Conservation (phyloP, 2,888 invertebrate genomes). For the Temnothorax rugatulus region DNA sequence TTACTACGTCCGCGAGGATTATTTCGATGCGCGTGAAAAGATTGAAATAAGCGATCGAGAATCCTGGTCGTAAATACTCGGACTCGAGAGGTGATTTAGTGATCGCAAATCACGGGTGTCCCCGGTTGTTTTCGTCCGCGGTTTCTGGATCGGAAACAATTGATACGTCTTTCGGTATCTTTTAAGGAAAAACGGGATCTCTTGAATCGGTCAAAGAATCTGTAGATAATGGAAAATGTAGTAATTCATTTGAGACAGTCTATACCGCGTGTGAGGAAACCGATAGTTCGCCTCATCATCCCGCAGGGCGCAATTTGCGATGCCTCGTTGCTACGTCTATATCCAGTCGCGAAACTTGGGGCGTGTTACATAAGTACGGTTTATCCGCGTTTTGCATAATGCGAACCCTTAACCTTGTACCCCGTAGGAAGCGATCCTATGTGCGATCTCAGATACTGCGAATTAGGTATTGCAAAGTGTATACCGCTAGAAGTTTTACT, state of each 20-base stretch:
- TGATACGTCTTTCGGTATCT: background rate
- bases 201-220: background rate
- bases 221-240: background rate
- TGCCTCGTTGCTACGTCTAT: conserved; percentile 72
- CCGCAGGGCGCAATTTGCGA: conserved; percentile 38
- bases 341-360: conserved; percentile 68
- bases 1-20: conserved; percentile 28
- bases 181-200: background rate
- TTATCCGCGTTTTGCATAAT: conserved; percentile 81
- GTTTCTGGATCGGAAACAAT: background rate
- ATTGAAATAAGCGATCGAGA: background rate
- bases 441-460: background rate
- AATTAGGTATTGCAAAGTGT: conserved; percentile 22
- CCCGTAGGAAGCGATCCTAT: background rate
- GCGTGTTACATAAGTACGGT: conserved; percentile 71
- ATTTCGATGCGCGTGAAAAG: background rate
- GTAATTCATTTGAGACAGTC: background rate
- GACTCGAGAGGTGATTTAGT: background rate
- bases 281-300: conserved; percentile 30
- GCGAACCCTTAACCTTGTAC: conserved; percentile 73
- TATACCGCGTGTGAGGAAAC: conserved; percentile 10
- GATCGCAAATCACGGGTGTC: background rate
- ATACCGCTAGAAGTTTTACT: background rate
- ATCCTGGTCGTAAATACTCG: background rate
- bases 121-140: background rate